Conservation (phyloP, 2,888 invertebrate species). For the Pheosia tremula region DNA sequence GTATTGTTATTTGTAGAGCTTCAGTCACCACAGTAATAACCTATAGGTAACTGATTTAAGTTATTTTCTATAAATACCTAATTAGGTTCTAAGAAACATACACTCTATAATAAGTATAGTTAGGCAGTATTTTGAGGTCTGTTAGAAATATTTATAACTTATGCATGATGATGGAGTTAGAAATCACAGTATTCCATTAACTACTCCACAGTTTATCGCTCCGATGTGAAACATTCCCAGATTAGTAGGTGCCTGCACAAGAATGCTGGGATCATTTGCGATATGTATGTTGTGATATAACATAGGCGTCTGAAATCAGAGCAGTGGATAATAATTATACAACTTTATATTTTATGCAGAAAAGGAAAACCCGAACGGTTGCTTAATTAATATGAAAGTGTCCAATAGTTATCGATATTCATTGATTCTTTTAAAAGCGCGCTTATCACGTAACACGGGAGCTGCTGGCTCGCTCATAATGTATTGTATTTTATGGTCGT, state of each 20-base stretch:
- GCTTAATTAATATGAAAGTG: conserved; percentile 58
- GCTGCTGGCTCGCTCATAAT: conserved; percentile 69
- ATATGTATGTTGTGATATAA: conserved; percentile 13
- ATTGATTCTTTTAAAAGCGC: conserved; percentile 61
- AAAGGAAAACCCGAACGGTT: conserved; percentile 42
- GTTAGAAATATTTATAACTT: too few relatives aligned
- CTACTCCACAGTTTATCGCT: too few relatives aligned
- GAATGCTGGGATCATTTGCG: background rate
- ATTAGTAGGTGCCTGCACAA: background rate
- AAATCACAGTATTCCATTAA: too few relatives aligned
- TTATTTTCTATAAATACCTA: too few relatives aligned
- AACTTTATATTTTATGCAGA: conserved; percentile 31
- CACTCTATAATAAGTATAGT: too few relatives aligned
- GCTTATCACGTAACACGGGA: conserved; percentile 75
- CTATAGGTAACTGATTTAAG: too few relatives aligned
- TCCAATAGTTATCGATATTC: conserved; percentile 55
- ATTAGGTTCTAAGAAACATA: too few relatives aligned
- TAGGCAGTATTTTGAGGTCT: too few relatives aligned
- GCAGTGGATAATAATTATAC: conserved; percentile 21
- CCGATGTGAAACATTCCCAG: too few relatives aligned
- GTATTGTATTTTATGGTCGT: conserved; percentile 75
- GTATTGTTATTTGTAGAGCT: conserved; percentile 10
- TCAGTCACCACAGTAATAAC: too few relatives aligned
- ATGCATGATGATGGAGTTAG: too few relatives aligned
- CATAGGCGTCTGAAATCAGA: conserved; percentile 13